Conservation (phyloP, 2,113 vertebrate species). For the Falcunculus frontatus region DNA sequence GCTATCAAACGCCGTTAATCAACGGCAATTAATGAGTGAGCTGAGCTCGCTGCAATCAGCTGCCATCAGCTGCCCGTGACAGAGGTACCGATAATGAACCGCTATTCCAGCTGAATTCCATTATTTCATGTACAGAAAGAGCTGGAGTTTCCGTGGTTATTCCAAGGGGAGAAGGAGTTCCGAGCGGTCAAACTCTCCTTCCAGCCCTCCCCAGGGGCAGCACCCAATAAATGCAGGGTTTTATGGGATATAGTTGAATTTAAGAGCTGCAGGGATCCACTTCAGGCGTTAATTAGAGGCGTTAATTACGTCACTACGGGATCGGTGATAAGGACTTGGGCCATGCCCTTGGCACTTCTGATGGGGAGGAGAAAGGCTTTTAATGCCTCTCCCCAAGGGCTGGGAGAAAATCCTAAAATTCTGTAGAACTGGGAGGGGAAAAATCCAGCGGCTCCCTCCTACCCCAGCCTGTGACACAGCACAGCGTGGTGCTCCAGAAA, state of each 20-base stretch:
- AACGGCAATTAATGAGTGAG: constrained; percentile 2
- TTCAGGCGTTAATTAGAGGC: not conserved
- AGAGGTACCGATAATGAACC: not conserved
- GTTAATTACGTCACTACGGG: not conserved
- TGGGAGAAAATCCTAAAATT: not conserved
- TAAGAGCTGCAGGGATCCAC: too few relatives aligned
- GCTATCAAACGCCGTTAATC: not conserved
- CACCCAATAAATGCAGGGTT: rapidly evolving
- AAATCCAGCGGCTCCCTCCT: not conserved
- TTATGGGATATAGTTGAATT: rapidly evolving
- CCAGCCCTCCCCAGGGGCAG: rapidly evolving
- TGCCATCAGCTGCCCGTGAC: not conserved
- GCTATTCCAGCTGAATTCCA: not conserved
- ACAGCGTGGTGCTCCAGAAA: not conserved
- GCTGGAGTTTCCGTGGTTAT: not conserved
- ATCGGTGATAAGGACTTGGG: rapidly evolving
- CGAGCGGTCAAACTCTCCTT: not conserved
- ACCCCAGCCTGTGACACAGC: rapidly evolving
- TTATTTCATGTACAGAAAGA: not conserved
- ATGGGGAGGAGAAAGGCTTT: rapidly evolving
- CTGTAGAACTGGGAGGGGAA: rapidly evolving
- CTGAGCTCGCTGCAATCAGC: not conserved
- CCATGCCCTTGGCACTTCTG: rapidly evolving
- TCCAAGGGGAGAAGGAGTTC: not conserved
- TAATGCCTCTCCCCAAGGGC: not conserved